phyloP scores from a whole-genome alignment of 92 coral and sea anemone genomes.

The Metridium senile region DNA sequence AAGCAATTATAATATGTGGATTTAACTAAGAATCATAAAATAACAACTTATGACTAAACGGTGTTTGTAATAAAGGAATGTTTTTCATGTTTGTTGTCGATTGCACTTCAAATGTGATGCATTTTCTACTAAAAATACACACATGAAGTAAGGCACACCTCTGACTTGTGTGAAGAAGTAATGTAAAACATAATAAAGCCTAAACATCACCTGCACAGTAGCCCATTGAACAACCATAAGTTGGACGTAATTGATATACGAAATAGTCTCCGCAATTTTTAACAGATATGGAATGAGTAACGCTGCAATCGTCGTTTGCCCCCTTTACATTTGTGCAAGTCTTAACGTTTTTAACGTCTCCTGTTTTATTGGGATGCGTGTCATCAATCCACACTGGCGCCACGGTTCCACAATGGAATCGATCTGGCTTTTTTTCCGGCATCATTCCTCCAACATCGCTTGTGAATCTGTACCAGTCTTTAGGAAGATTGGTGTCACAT shows the following conservation, averaged over 20 bases:
- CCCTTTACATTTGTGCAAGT: conserved; percentile 20
- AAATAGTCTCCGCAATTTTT: background rate
- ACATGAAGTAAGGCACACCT: no score
- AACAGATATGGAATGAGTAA: background rate
- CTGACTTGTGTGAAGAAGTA: no score
- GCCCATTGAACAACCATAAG: background rate
- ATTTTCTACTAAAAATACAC: no score
- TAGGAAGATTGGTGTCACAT: background rate
- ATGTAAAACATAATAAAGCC: no score
- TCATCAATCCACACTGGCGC: conserved; percentile 37
- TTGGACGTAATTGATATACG: background rate
- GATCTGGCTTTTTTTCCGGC: background rate
- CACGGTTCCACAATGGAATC: conserved; percentile 21
- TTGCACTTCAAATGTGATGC: no score
- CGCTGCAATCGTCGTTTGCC: background rate
- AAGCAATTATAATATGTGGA: no score
- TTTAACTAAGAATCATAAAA: no score
- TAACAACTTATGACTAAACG: no score
- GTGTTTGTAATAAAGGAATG: no score
- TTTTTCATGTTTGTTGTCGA: no score
- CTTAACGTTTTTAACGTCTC: background rate
- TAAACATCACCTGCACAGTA: conserved; percentile 27
- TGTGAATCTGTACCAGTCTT: conserved; percentile 28
- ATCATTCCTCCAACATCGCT: conserved; percentile 21
- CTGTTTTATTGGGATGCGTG: conserved; percentile 1